Evolutionary conservation across 2,797 vertebrate species (phyloP).

Genomic region (Sebastes taczanowskii): DNA sequence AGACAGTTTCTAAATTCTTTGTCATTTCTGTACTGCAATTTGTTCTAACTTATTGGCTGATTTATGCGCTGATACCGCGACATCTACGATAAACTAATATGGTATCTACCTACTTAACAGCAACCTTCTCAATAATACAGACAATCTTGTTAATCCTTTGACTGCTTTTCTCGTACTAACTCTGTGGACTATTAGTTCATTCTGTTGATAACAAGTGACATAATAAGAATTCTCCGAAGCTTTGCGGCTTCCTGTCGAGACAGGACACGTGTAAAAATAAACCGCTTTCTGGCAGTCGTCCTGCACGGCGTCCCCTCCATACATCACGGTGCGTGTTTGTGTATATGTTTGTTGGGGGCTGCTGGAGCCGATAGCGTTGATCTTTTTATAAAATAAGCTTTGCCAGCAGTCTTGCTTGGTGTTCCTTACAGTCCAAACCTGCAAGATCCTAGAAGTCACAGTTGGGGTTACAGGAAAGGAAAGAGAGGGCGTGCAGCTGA

Average conservation of each 20-base stretch:
- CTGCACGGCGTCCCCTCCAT: constrained; percentile 1
- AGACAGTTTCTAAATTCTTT: not conserved
- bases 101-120: not conserved
- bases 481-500: not conserved
- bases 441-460: constrained; percentile 15
- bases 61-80: not conserved
- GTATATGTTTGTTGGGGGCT: not conserved
- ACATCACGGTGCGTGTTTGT: constrained; percentile 3
- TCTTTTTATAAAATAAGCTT: constrained; percentile 81
- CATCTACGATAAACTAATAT: not conserved
- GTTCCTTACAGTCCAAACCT: constrained; percentile 57
- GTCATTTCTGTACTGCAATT: not conserved
- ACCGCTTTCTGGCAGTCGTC: not conserved
- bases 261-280: constrained; percentile 59
- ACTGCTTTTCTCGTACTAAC: not conserved
- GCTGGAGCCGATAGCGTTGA: constrained; percentile 39
- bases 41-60: not conserved
- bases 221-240: constrained; percentile 46
- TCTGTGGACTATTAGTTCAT: not conserved
- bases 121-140: not conserved
- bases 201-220: constrained; percentile 57
- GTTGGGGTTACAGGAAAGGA: constrained; percentile 5
- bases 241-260: constrained; percentile 21
- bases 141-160: not conserved
- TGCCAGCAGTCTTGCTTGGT: constrained; percentile 62